phyloP scores from a whole-genome alignment of 2,888 invertebrate genomes.

The Polietes domitor region DNA sequence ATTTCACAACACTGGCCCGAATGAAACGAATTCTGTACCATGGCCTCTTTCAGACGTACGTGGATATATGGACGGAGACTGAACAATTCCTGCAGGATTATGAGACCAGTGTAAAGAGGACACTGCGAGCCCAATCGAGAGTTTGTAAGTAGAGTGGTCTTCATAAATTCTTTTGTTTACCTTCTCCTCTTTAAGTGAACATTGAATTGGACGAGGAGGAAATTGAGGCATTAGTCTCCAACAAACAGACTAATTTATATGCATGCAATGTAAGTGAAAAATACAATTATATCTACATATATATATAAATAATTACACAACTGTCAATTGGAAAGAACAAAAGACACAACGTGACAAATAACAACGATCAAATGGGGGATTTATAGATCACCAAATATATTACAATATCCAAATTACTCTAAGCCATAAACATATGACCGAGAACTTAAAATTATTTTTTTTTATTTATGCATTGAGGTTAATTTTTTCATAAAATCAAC shows the following conservation, averaged over 20 bases:
- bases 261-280: constrained; percentile 55
- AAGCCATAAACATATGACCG: too few species aligned
- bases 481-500: too few species aligned
- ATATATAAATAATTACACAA: too few species aligned
- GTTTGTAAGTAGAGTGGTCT: constrained; percentile 55
- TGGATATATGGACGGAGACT: constrained; percentile 51
- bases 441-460: too few species aligned
- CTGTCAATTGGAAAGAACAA: too few species aligned
- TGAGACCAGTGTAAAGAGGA: constrained; percentile 51
- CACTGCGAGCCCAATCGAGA: constrained; percentile 53
- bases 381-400: too few species aligned
- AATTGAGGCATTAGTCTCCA: constrained; percentile 54
- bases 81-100: constrained; percentile 60
- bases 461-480: too few species aligned
- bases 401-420: too few species aligned
- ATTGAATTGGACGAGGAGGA: constrained; percentile 59
- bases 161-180: not conserved
- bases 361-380: too few species aligned
- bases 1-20: constrained; percentile 54
- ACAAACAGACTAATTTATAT: constrained; percentile 53
- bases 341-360: too few species aligned
- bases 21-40: constrained; percentile 62
- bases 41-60: constrained; percentile 56
- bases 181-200: constrained; percentile 50
- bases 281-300: too few species aligned